These are phyloP conservation scores for Etheostoma spectabile DNA, from an alignment of 2,113 vertebrate species.

Conservation along the genomic window DNA sequence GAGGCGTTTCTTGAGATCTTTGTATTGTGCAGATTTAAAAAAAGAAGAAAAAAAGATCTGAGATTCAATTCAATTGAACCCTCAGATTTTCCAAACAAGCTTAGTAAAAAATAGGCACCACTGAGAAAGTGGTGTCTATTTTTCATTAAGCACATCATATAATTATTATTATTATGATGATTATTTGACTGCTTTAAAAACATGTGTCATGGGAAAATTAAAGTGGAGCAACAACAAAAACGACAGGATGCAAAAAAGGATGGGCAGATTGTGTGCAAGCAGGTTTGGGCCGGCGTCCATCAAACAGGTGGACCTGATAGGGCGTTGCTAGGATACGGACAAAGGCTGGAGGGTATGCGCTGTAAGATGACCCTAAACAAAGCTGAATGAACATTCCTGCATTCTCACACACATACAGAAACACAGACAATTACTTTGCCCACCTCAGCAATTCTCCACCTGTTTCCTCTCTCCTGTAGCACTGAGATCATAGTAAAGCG, in stretches of 20 bases:
- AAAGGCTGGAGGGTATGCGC: conserved; percentile 31
- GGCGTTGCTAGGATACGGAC: conserved; percentile 72
- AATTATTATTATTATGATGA: background rate
- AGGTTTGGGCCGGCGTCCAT: conserved; percentile 54
- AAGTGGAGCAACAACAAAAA: background rate
- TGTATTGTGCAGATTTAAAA: no score
- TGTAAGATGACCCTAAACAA: conserved; percentile 57
- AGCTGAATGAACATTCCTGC: conserved; percentile 23
- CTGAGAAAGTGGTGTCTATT: no score
- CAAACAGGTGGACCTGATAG: conserved; percentile 64
- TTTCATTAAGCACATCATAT: background rate
- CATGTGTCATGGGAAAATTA: background rate
- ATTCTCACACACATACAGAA: background rate
- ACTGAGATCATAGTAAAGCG: conserved; percentile 25
- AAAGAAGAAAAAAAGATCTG: background rate
- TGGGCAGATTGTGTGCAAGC: conserved; percentile 15
- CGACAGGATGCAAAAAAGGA: conserved; percentile 26
- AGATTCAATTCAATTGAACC: background rate
- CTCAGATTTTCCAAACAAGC: background rate
- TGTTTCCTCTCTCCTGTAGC: conserved; percentile 44
- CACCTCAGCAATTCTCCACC: conserved; percentile 29
- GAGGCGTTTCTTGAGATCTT: background rate
- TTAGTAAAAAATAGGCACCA: background rate
- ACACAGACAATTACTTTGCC: conserved; percentile 40
- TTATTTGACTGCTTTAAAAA: background rate